Evolutionary conservation across 2,797 vertebrate species (phyloP).

Genomic region (Micrastur ruficollis): DNA sequence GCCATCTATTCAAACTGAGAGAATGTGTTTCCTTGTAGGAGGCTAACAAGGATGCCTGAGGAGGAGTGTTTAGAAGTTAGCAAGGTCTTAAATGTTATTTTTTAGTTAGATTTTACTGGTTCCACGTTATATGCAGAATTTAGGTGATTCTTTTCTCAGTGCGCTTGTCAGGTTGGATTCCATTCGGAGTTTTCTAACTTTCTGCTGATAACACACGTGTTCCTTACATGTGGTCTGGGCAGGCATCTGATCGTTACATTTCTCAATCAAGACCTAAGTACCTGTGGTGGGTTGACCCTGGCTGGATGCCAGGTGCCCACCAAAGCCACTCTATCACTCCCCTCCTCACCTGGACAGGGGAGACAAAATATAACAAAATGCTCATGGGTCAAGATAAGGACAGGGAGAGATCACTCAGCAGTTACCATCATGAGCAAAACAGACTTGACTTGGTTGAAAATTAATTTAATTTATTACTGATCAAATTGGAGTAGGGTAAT

Average conservation of each 20-base stretch:
- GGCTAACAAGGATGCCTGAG: neutral
- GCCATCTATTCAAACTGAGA: neutral
- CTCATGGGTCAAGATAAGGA: too few relatives aligned
- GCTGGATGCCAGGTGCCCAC: neutral
- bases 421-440: too few relatives aligned
- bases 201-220: rapidly evolving
- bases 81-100: neutral
- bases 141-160: neutral
- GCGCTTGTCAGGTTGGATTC: neutral
- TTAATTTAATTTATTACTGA: too few relatives aligned
- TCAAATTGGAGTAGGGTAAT: neutral
- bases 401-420: too few relatives aligned
- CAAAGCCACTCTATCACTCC: neutral
- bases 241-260: neutral
- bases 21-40: neutral
- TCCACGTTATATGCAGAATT: neutral
- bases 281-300: neutral
- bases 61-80: neutral
- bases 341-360: too few relatives aligned
- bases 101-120: neutral
- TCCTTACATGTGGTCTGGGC: neutral
- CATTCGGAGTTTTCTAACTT: neutral
- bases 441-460: too few relatives aligned
- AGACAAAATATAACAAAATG: too few relatives aligned
- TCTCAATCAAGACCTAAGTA: neutral